phyloP scores from a whole-genome alignment of 2,797 vertebrate species.

The Gila robusta region DNA sequence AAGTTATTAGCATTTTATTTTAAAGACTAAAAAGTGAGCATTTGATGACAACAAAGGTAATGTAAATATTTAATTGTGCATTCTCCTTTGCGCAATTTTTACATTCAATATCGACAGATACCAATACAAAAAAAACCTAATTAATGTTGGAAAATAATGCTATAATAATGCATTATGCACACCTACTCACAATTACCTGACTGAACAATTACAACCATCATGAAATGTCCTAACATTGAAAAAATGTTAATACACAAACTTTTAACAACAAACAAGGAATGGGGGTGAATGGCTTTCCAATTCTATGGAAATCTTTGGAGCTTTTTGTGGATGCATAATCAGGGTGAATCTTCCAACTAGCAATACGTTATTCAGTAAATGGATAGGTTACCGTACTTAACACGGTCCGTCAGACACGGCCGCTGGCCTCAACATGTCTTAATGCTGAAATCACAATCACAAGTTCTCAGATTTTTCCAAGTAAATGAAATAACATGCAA shows the following conservation, averaged over 20 bases:
- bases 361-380: conserved; percentile 16
- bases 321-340: neutral
- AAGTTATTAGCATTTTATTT: no score
- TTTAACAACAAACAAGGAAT: neutral
- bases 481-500: neutral
- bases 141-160: no score
- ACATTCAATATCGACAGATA: no score
- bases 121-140: no score
- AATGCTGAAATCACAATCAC: neutral
- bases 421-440: neutral
- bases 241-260: neutral
- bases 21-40: neutral
- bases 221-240: neutral
- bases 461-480: no score
- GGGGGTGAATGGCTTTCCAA: neutral
- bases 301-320: neutral
- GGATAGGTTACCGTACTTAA: conserved; percentile 14
- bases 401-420: neutral
- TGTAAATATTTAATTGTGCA: no score
- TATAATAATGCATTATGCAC: neutral
- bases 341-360: neutral
- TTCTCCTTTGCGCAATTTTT: no score
- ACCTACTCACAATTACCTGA: neutral
- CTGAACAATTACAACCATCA: neutral
- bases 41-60: no score